These are phyloP conservation scores for Coptodon bakossiorum DNA, from an alignment of 2,113 vertebrate genomes.

Conservation along the genomic window DNA sequence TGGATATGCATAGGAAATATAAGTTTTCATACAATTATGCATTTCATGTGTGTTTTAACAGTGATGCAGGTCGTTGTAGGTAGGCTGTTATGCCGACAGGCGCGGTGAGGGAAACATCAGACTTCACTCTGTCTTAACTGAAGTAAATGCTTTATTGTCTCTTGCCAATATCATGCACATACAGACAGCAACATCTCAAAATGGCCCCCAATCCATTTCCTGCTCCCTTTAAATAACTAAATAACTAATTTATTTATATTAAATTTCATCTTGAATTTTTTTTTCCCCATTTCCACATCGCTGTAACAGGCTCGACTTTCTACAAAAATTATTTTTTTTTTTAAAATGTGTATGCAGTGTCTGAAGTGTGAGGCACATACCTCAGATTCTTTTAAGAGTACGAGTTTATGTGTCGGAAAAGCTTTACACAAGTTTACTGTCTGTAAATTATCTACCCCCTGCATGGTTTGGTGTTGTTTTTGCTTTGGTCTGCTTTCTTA, in stretches of 20 bases:
- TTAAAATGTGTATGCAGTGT: fast-evolving
- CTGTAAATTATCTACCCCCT: not conserved
- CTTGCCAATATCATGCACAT: too few relatives aligned
- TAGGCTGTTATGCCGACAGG: too few relatives aligned
- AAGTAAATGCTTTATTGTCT: too few relatives aligned
- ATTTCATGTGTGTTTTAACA: not conserved
- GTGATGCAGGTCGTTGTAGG: not conserved
- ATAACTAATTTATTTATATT: not conserved
- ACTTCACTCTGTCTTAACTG: too few relatives aligned
- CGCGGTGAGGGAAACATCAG: too few relatives aligned
- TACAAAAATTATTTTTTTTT: too few relatives aligned
- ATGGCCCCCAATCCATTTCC: too few relatives aligned
- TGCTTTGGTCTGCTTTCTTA: not conserved
- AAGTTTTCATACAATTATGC: not conserved
- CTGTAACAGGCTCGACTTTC: fast-evolving
- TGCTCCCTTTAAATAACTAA: too few relatives aligned
- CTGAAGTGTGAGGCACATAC: not conserved
- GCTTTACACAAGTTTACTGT: not conserved
- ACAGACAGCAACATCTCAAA: too few relatives aligned
- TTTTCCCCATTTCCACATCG: fast-evolving
- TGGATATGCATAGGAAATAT: not conserved
- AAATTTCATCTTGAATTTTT: not conserved
- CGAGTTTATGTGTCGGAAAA: fast-evolving
- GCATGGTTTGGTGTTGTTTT: not conserved
- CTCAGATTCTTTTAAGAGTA: not conserved